Evolutionary conservation across 2,888 invertebrate genomes (phyloP).

Genomic region (Tenthredo scrophulariae): DNA sequence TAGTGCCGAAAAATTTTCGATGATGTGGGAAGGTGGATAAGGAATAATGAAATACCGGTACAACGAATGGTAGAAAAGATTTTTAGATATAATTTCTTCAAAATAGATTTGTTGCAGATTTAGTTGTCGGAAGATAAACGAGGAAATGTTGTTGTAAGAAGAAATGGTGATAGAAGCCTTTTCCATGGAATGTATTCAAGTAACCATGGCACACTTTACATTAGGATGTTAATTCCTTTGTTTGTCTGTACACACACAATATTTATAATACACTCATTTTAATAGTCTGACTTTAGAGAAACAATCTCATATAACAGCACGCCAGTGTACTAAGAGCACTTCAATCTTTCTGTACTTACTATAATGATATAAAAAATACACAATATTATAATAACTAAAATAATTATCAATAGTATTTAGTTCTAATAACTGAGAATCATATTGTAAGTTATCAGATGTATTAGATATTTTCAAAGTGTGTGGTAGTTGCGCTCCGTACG

Average conservation of each 20-base stretch:
- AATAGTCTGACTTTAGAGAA: slow-evolving; percentile 49
- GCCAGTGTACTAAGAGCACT: slow-evolving; percentile 69
- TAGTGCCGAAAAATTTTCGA: background rate
- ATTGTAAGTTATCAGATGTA: slow-evolving; percentile 59
- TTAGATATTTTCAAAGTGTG: slow-evolving; percentile 85
- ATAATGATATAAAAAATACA: slow-evolving; percentile 67
- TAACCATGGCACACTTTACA: slow-evolving; percentile 55
- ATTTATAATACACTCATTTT: slow-evolving; percentile 52
- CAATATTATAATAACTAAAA: slow-evolving; percentile 65
- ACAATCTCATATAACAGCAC: slow-evolving; percentile 57
- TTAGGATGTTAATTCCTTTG: slow-evolving; percentile 44
- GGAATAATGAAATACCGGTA: background rate
- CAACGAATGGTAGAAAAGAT: background rate
- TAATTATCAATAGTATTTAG: slow-evolving; percentile 63
- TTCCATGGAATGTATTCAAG: slow-evolving; percentile 54
- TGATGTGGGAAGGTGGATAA: background rate
- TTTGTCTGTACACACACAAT: slow-evolving; percentile 55
- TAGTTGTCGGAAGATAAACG: background rate
- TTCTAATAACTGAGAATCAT: slow-evolving; percentile 61
- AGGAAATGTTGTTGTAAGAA: slow-evolving; percentile 10
- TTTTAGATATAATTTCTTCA: background rate
- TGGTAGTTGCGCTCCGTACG: slow-evolving; percentile 93
- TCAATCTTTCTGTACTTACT: slow-evolving; percentile 62
- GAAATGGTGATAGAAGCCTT: slow-evolving; percentile 20
- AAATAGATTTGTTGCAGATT: background rate